Evolutionary conservation across 1,140 invertebrate genomes (phyloP).

Genomic region (Calycopis cecrops): DNA sequence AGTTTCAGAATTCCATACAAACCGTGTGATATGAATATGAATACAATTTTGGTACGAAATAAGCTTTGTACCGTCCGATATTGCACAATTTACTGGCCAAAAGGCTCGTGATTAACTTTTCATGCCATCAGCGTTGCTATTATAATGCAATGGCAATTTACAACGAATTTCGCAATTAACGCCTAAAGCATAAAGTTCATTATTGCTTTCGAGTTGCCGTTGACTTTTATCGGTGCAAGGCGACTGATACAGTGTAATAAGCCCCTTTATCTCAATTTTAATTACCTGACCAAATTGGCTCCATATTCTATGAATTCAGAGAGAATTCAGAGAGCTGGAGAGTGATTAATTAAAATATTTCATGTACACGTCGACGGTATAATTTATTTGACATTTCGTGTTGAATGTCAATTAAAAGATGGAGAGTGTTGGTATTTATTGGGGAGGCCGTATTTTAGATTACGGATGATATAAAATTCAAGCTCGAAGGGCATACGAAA

Average conservation of each 20-base stretch:
- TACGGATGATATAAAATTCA: too few relatives aligned
- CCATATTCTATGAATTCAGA: conserved; percentile 1
- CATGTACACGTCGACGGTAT: too few relatives aligned
- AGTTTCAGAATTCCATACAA: too few relatives aligned
- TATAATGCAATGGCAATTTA: neutral
- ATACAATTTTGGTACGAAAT: neutral
- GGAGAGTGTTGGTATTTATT: too few relatives aligned
- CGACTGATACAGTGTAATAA: neutral
- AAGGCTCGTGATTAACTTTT: conserved; percentile 8
- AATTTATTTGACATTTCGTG: too few relatives aligned
- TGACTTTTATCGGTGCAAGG: neutral
- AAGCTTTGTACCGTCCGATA: conserved; percentile 7
- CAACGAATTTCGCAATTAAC: neutral
- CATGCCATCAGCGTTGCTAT: conserved; percentile 5
- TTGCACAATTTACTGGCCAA: conserved; percentile 3
- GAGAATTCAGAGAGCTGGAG: neutral
- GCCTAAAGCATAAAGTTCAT: neutral
- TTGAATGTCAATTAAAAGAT: too few relatives aligned
- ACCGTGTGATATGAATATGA: neutral
- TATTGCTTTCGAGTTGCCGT: neutral
- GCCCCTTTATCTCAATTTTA: conserved; percentile 7
- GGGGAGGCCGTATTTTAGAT: too few relatives aligned
- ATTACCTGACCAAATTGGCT: conserved; percentile 3
- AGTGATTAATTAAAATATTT: conserved; percentile 1
- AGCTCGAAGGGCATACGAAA: too few relatives aligned